Conservation (phyloP, 2,888 invertebrate genomes). For the Diarsia dahlii region DNA sequence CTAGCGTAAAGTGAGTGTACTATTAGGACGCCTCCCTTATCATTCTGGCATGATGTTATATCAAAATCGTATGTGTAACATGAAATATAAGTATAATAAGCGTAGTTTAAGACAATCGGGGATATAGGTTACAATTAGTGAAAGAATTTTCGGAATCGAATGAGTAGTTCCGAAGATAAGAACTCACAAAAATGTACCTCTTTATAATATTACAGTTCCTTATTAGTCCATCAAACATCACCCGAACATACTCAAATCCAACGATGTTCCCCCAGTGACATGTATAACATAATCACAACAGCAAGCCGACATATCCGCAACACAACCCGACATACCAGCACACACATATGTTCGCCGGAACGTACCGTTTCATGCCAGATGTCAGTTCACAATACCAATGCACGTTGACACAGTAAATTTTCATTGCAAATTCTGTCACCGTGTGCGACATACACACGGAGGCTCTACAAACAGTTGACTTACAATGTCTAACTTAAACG, state of each 20-base stretch:
- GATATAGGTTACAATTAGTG: neutral
- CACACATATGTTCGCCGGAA: conserved; percentile 63
- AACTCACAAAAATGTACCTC: neutral
- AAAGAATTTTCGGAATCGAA: neutral
- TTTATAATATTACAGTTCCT: neutral
- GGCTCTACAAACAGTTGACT: conserved; percentile 86
- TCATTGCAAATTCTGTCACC: conserved; percentile 89
- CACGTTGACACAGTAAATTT: conserved; percentile 86
- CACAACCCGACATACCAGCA: conserved; percentile 44
- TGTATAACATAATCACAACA: conserved; percentile 53
- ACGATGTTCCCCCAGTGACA: conserved; percentile 15
- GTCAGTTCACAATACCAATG: conserved; percentile 84
- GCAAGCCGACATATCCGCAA: conserved; percentile 34
- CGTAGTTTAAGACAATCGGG: neutral
- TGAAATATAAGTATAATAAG: neutral
- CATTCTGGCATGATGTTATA: neutral
- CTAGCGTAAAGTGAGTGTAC: neutral
- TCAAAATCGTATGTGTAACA: neutral
- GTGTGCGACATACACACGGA: conserved; percentile 82
- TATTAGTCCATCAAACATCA: neutral
- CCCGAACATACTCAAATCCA: neutral
- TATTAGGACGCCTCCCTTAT: neutral
- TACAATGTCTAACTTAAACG: conserved; percentile 90
- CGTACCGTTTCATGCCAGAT: conserved; percentile 77
- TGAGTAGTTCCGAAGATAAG: neutral